phyloP scores from a whole-genome alignment of 1,140 invertebrate species.

The Cyclargus thomasi region DNA sequence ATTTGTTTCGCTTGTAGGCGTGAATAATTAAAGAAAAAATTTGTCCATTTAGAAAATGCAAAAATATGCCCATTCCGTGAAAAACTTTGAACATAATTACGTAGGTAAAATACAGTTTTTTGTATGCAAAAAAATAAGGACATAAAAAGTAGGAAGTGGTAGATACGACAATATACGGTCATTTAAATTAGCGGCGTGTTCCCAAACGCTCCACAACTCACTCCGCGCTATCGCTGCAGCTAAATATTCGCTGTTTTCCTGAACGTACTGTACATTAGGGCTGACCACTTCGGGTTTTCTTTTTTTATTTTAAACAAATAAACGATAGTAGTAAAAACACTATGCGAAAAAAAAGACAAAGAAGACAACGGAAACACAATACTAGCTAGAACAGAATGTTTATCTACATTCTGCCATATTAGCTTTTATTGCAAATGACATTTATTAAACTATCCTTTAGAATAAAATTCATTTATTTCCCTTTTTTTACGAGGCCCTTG shows the following conservation, averaged over 20 bases:
- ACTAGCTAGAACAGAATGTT: too few species aligned
- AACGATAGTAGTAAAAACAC: too few species aligned
- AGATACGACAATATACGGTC: conserved; percentile 6
- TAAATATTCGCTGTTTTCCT: neutral
- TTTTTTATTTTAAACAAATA: neutral
- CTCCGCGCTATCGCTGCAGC: conserved; percentile 8
- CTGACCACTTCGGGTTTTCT: neutral
- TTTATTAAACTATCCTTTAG: too few species aligned
- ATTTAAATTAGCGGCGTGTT: conserved; percentile 13
- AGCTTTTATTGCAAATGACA: too few species aligned
- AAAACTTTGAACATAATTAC: neutral
- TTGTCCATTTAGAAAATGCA: neutral
- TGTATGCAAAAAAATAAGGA: neutral
- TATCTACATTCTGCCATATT: too few species aligned
- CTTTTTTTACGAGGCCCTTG: too few species aligned
- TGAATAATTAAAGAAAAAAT: neutral
- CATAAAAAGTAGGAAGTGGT: neutral
- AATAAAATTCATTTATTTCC: too few species aligned
- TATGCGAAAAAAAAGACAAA: too few species aligned
- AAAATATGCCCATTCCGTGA: neutral
- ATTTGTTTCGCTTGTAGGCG: neutral
- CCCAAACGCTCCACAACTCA: conserved; percentile 13
- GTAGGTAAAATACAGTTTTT: neutral
- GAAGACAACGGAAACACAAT: too few species aligned
- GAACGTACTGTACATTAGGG: neutral